Base-by-base conservation (phyloP, 2,113 vertebrate genomes). In the Tragelaphus scriptus region DNA sequence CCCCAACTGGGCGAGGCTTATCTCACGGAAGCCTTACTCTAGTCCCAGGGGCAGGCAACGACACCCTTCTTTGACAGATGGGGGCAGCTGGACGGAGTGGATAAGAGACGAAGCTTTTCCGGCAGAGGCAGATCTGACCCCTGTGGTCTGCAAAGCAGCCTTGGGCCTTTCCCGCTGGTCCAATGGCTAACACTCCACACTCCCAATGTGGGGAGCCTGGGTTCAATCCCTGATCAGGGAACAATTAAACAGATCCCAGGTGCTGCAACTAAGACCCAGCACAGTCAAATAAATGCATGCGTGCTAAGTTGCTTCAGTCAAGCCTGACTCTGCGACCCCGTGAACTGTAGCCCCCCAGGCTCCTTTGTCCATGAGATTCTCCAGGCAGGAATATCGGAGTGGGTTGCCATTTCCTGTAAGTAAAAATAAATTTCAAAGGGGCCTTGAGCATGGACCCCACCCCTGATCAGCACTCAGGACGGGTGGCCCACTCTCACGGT, bases 401-500 rank as follows among this genome's bases (percentile, higher is more conserved):
- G 68, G n/a, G 68, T 23, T 40, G n/a, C 68, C 68, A 71, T 40
- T 71, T 71, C 19, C 68, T 13, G 19, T 40, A 77, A 44, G 28
- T 77, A 77, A 77, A 77, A 40, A 77, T 44, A 77, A 77, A 77
- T 26, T 40, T 44, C 40, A 44, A 16, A 56, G 81, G 75, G 5
- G 14, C 28, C 47, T 4, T 5, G 63, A 51, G 85, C 0, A 1
- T 8, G 23, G 81, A 28, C 16, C 56, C 55, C 79, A 71, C 53
- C 23, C 59, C 1, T 6, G 17, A 61, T 36, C 1, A 1, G 63
- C 10, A 14, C 79, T 51, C 53, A 40, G 93, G 63, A 7, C 13
- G 1, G 32, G 63, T 13, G 1, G 19, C 55, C 25, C 16, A 11
- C 1, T 55, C 13, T 36, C 11, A 8, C 4, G 1, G 53, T 9